phyloP scores from a whole-genome alignment of 2,113 vertebrate species.

The Onychostruthus taczanowskii region DNA sequence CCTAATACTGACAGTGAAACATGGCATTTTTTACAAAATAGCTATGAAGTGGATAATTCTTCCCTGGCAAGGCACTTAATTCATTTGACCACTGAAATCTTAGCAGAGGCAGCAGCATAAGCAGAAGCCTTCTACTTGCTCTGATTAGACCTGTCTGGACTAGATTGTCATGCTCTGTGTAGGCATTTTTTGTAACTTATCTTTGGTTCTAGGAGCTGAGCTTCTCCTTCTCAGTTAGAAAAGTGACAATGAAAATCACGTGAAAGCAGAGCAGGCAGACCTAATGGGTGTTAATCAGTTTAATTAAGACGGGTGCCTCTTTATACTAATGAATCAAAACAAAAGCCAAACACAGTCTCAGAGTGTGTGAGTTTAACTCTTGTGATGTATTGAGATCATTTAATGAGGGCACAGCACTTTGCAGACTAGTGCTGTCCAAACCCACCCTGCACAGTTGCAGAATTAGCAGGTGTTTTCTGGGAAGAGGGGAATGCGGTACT shows the following conservation, averaged over 20 bases:
- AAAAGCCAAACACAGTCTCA: background rate
- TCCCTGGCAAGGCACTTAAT: background rate
- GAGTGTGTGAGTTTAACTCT: background rate
- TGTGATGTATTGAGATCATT: background rate
- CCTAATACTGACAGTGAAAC: background rate
- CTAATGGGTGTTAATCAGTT: background rate
- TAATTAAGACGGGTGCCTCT: background rate
- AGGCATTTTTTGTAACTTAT: background rate
- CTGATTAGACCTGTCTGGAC: background rate
- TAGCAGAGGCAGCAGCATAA: background rate
- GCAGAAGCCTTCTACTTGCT: background rate
- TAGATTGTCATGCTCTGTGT: background rate
- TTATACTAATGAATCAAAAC: conserved; percentile 22
- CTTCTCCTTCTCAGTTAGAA: background rate
- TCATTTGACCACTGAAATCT: background rate
- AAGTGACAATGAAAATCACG: background rate
- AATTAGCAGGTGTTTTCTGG: background rate
- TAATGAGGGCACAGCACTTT: background rate
- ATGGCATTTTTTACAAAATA: background rate
- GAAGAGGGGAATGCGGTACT: background rate
- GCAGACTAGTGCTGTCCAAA: background rate
- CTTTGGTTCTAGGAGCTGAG: background rate
- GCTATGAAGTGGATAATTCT: background rate
- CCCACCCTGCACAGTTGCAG: background rate
- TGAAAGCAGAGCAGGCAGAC: background rate